Evolutionary conservation across 2,888 invertebrate genomes (phyloP).

Genomic region (Drosophila peninsularis): DNA sequence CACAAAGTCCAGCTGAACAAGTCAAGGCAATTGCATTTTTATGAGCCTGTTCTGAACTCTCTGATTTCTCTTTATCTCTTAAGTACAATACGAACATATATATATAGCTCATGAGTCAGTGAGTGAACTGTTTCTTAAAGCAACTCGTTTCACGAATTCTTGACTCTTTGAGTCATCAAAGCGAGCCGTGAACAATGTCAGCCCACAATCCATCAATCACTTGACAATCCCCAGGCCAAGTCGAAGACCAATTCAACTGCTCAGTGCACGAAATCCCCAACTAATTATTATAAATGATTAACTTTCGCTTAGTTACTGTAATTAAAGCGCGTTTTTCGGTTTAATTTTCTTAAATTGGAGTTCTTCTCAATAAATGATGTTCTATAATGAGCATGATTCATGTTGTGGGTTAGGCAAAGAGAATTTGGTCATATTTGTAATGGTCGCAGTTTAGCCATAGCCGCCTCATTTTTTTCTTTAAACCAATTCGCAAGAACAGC

Average conservation of each 20-base stretch:
- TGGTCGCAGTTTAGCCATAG: too few relatives aligned
- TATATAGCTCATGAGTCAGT: slow-evolving; percentile 51
- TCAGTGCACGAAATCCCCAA: slow-evolving; percentile 25
- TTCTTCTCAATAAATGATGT: slow-evolving; percentile 11
- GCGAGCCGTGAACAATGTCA: slow-evolving; percentile 28
- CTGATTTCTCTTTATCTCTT: slow-evolving; percentile 35
- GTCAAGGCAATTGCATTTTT: slow-evolving; percentile 68
- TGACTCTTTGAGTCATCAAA: slow-evolving; percentile 34
- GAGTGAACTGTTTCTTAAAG: slow-evolving; percentile 2
- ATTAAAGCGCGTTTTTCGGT: slow-evolving; percentile 21
- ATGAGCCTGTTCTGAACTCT: slow-evolving; percentile 46
- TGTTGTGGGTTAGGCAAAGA: background rate
- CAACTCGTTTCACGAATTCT: slow-evolving; percentile 5
- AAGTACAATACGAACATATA: background rate
- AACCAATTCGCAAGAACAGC: too few relatives aligned
- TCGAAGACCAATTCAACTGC: slow-evolving; percentile 9
- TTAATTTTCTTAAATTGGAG: slow-evolving; percentile 23
- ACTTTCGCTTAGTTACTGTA: slow-evolving; percentile 22
- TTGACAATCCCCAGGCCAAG: slow-evolving; percentile 25
- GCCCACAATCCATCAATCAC: slow-evolving; percentile 62
- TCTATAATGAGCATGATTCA: background rate
- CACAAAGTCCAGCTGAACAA: slow-evolving; percentile 36
- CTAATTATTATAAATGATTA: slow-evolving; percentile 71
- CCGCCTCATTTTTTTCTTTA: too few relatives aligned
- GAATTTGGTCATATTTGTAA: background rate